Conservation (phyloP, 2,797 vertebrate genomes). For the Agapornis canus region DNA sequence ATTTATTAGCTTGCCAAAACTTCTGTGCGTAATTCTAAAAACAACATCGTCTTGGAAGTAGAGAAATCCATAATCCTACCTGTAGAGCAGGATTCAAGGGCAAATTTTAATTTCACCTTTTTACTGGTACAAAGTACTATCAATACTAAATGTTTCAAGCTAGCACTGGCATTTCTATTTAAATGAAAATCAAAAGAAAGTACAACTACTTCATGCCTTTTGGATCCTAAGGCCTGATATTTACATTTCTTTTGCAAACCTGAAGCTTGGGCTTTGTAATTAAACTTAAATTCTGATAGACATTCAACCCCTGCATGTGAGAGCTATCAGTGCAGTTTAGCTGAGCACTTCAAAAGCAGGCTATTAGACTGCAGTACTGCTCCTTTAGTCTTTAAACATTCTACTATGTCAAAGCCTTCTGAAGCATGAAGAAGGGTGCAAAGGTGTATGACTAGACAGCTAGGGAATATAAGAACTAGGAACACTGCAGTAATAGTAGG, state of each 20-base stretch:
- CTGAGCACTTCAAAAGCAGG: not conserved
- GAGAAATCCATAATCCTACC: not conserved
- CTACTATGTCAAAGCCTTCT: not conserved
- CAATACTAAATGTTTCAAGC: not conserved
- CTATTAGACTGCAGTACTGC: not conserved
- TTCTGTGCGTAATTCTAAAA: not conserved
- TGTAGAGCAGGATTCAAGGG: not conserved
- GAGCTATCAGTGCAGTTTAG: not conserved
- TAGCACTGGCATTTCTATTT: not conserved
- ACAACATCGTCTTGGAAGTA: not conserved
- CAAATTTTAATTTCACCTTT: not conserved
- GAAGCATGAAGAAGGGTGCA: not conserved
- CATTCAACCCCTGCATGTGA: accelerated
- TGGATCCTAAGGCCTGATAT: not conserved
- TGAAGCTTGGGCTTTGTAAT: not conserved
- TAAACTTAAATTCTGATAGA: not conserved
- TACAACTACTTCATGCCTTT: not conserved
- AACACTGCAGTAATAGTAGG: not conserved
- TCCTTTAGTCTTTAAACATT: not conserved
- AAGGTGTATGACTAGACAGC: not conserved
- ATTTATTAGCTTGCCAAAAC: not conserved
- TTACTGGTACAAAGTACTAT: not conserved
- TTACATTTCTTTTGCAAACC: not conserved
- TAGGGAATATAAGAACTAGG: not conserved
- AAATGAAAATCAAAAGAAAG: not conserved